Evolutionary conservation across 2,797 vertebrate genomes (phyloP), one percentile per base, ranked within the genome.

Genomic region (Poeciliopsis presidionis): DNA sequence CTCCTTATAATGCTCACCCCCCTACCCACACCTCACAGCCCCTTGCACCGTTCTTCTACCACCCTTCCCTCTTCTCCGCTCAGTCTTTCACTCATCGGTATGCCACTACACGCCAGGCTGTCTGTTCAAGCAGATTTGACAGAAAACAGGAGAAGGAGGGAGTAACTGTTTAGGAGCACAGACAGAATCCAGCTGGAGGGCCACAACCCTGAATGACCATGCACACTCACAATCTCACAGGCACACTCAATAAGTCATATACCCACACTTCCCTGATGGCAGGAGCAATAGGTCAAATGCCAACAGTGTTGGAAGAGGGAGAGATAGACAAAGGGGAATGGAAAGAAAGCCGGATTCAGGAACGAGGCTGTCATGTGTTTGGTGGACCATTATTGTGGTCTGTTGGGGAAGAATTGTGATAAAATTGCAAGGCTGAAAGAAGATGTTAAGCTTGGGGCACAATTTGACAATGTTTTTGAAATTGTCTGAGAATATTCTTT

Each of bases 121-220:
- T 93, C 90, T 91, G 83, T 90, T 87, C 86, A 77, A 86, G 85
- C 87, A 76, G 86, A 87, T 90, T 85, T 81, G 81, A 78, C 87
- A 78, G 80, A 63, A 83, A 75, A 84, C 71, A 77, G 67, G 74
- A 81, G 75, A 77, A 73, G 33, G 77, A 74, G 65, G 77, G 79
- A 85, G 86, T 86, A 77, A 71, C 84, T 88, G 87, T 93, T 94
- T 94, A 94, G 91, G 86, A 82, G 88, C 81, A 75, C 78, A 90
- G 89, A 93, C 89, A 90, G 91, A 84, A 90, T 90, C 87, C 89
- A 90, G 89, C 87, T 89, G 90, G 88, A 83, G 86, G 91, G 90
- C 92, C 90, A 89, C n/a, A 76, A 90, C 90, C 88, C 84, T 73
- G 86, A 91, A 90, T 87, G 90, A 89, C 90, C 89, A 87, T 87